Percentiles rank a stretch among this genome's conserved stretches.
phyloP scores from a whole-genome alignment of 2,888 invertebrate genomes.

The Macrosiphum euphorbiae region DNA sequence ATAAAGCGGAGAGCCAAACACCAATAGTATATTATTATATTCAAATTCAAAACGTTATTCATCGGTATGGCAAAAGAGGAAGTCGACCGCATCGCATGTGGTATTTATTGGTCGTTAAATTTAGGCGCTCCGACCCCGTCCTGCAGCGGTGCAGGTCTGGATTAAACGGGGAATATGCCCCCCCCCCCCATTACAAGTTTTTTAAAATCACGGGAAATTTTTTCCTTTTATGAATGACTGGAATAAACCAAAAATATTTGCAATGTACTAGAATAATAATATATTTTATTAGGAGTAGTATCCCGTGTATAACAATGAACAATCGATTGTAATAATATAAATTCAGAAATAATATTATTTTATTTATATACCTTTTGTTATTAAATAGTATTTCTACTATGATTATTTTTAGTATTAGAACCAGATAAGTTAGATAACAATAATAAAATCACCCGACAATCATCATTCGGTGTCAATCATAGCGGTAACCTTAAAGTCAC shows the following conservation, averaged over 20 bases:
- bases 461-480: not conserved
- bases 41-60: not conserved
- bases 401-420: not conserved
- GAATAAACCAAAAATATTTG: not conserved
- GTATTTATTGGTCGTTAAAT: slow-evolving; percentile 19
- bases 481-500: not conserved
- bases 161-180: not conserved
- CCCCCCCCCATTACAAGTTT: not conserved
- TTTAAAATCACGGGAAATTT: not conserved
- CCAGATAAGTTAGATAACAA: no score
- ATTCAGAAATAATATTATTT: not conserved
- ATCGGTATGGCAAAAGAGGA: not conserved
- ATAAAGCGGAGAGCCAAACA: not conserved
- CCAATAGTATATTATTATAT: not conserved
- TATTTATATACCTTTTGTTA: not conserved
- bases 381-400: not conserved
- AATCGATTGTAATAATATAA: not conserved
- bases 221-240: not conserved
- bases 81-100: not conserved
- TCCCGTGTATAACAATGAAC: not conserved
- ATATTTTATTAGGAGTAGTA: not conserved
- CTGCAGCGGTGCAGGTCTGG: not conserved
- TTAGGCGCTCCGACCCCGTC: not conserved
- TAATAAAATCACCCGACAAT: not conserved
- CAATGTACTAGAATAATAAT: not conserved